Base-by-base conservation (phyloP, 2,888 invertebrate species). In the Eilema griseolum region DNA sequence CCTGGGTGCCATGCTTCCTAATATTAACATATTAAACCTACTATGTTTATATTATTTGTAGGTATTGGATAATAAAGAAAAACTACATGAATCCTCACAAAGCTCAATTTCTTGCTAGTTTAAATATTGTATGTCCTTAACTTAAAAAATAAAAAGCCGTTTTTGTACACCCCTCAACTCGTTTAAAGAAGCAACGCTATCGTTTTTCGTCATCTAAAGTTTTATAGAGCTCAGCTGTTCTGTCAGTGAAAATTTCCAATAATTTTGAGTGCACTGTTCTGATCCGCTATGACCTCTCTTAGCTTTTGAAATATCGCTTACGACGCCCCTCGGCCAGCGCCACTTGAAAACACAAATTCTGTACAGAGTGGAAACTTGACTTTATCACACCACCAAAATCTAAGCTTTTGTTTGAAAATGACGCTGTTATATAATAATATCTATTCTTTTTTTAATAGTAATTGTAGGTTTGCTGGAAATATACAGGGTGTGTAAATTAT, bases 301-400 rank as follows among this genome's bases (percentile, higher is more conserved):
- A 74, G 83, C 89, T 85, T 85, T 89, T 90, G 88, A 92, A 88
- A 91, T 90, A 90, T 88, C 86, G 92, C 90, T 92, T 89, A 91
- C 89, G 74, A 70, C 76, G 84, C 78, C 84, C 83, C 83, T 85
- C 79, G 78, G 72, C 71, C 77, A 70, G 77, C 81, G 83, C 81
- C 83, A 84, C 91, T 92, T 78, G 81, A 88, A 82, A 83, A 85
- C 89, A 90, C 83, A 79, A 87, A 88, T 88, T 88, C 86, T 87
- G 86, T 85, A 83, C 84, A 80, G 76, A 81, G 81, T 73, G 77
- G 77, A 64, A 71, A 59, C 77, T 81, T 74, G 60, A 74, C 66
- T 72, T 72, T 66, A 68, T 66, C 41, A 72, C 71, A 71, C 74
- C 74, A 70, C 66, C 71, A 37, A 82, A 82, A 72, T 80, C 75